A percentile compares a stretch with the other conserved stretches of the same genome.
phyloP scores from a whole-genome alignment of 2,113 vertebrate species.

The Motacilla tschutschensis region DNA sequence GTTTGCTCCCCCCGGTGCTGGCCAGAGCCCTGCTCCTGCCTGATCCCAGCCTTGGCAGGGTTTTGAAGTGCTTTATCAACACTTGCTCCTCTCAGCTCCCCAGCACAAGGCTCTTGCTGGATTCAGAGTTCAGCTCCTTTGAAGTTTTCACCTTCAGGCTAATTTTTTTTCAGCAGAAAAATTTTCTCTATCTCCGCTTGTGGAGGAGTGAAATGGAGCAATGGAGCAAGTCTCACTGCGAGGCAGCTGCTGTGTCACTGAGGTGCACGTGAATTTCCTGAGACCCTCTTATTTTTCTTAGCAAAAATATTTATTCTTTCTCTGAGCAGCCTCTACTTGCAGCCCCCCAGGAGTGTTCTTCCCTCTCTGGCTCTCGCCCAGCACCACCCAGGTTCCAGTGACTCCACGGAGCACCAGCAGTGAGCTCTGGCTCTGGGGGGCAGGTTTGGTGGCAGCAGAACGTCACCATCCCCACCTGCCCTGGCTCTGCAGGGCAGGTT shows the following conservation, averaged over 20 bases:
- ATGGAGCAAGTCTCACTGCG: not conserved
- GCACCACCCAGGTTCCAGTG: not conserved
- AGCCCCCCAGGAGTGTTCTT: not conserved
- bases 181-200: not conserved
- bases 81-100: not conserved
- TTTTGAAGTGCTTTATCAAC: constrained; percentile 10
- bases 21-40: rapidly evolving
- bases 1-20: rapidly evolving
- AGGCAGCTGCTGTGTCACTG: not conserved
- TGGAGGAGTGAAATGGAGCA: not conserved
- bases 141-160: constrained; percentile 47
- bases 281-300: not conserved
- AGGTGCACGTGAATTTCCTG: not conserved
- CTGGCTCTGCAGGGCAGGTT: too few relatives aligned
- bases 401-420: not conserved
- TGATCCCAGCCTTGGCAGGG: not conserved
- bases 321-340: not conserved
- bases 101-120: not conserved
- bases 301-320: not conserved
- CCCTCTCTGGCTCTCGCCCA: not conserved
- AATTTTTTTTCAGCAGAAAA: not conserved
- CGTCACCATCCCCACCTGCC: not conserved
- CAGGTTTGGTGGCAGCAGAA: not conserved
- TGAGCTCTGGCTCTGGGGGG: not conserved
- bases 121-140: constrained; percentile 42